phyloP scores from a whole-genome alignment of 1,140 invertebrate species.

The Papilio polytes region DNA sequence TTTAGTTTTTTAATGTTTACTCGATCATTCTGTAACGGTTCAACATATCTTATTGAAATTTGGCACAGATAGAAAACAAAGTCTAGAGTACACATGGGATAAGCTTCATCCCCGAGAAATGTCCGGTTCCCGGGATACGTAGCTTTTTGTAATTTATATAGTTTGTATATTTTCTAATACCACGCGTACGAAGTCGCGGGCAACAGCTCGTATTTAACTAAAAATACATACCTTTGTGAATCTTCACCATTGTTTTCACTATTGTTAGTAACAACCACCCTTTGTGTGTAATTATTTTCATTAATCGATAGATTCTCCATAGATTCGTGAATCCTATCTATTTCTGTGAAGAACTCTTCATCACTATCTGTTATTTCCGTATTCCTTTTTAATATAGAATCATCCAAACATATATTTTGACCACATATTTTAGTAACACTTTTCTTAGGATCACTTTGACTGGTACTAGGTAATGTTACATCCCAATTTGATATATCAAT shows the following conservation, averaged over 20 bases:
- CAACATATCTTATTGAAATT: too few species aligned
- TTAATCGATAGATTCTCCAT: slow-evolving; percentile 44
- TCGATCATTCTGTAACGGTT: too few species aligned
- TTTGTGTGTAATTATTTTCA: slow-evolving; percentile 56
- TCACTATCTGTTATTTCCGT: slow-evolving; percentile 54
- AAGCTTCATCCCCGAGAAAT: too few species aligned
- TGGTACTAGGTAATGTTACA: slow-evolving; percentile 58
- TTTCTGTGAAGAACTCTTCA: slow-evolving; percentile 67
- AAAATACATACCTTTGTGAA: slow-evolving; percentile 48
- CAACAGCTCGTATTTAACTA: too few species aligned
- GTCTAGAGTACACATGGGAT: too few species aligned
- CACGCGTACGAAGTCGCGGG: too few species aligned
- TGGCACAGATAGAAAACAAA: too few species aligned
- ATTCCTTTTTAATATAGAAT: slow-evolving; percentile 67
- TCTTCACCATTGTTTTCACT: slow-evolving; percentile 15
- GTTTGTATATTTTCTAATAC: too few species aligned
- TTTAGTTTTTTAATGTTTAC: too few species aligned
- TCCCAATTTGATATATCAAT: slow-evolving; percentile 74
- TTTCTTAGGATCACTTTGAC: slow-evolving; percentile 56
- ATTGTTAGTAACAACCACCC: slow-evolving; percentile 58
- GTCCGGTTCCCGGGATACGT: too few species aligned
- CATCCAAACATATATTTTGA: slow-evolving; percentile 75
- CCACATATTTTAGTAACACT: slow-evolving; percentile 73
- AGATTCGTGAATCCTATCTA: slow-evolving; percentile 55
- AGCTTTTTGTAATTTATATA: too few species aligned